Percentiles rank a stretch among this genome's conserved stretches.
phyloP scores from a whole-genome alignment of 92 coral and sea anemone genomes.

The Pocillopora grandis region DNA sequence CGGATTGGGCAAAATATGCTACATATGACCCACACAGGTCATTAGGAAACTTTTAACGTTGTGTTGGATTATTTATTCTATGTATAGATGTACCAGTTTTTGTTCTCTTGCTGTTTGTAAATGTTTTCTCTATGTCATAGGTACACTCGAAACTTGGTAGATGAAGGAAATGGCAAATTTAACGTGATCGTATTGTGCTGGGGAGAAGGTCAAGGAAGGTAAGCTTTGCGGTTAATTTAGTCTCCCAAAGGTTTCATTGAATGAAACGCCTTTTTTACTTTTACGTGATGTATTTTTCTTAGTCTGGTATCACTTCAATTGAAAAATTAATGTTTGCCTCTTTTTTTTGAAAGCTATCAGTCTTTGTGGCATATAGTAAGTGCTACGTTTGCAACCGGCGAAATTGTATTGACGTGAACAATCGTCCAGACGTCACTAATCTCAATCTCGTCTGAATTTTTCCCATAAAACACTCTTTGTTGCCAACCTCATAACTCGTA shows the following conservation, averaged over 20 bases:
- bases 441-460: too few species aligned
- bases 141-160: constrained; percentile 93
- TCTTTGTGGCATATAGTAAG: too few species aligned
- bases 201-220: constrained; percentile 99
- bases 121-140: constrained; percentile 28
- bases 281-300: background rate
- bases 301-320: background rate
- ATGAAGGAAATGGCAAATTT: constrained; percentile 96
- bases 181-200: constrained; percentile 92
- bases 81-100: background rate
- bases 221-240: background rate
- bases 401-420: too few species aligned
- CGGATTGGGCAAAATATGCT: constrained; percentile 89
- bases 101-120: background rate
- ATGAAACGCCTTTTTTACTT: too few species aligned
- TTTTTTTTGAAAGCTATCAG: background rate
- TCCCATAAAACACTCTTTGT: too few species aligned
- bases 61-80: background rate
- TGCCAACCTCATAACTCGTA: too few species aligned
- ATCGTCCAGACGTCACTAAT: too few species aligned
- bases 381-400: background rate
- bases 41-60: background rate
- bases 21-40: constrained; percentile 91
- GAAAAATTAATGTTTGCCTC: background rate
- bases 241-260: too few species aligned